Percentiles rank a stretch among this genome's conserved stretches.
Conservation (phyloP, 2,113 vertebrate species). For the Callorhinus ursinus region DNA sequence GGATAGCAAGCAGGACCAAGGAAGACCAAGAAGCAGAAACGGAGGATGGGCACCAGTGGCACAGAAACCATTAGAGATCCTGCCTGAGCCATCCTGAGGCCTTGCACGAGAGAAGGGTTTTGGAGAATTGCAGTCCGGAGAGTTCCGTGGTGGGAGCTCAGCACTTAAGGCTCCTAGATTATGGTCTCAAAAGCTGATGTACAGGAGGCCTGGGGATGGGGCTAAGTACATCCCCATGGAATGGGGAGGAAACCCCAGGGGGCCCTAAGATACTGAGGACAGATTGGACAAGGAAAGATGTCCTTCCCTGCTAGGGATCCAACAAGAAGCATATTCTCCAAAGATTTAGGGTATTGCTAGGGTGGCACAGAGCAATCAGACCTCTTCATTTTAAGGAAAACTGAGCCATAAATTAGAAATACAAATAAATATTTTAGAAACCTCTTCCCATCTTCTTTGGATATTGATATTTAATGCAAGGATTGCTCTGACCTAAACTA, state of each 20-base stretch:
- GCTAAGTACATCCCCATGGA: background rate
- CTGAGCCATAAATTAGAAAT: background rate
- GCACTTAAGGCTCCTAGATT: background rate
- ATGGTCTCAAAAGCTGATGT: background rate
- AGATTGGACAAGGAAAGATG: background rate
- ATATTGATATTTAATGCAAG: background rate
- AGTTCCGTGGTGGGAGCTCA: background rate
- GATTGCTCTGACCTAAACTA: background rate
- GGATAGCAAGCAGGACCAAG: background rate
- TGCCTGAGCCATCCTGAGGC: background rate
- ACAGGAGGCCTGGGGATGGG: background rate
- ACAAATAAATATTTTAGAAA: background rate
- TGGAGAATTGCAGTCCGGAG: background rate
- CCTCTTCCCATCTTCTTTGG: background rate
- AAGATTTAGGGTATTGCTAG: background rate
- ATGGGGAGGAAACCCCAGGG: background rate
- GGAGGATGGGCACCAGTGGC: background rate
- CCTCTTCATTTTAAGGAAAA: background rate
- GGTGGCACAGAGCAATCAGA: background rate
- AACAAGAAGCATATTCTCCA: background rate
- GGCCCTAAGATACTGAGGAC: background rate
- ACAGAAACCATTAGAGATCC: background rate
- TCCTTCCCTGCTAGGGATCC: background rate
- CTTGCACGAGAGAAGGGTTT: background rate
- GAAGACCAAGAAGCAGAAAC: background rate